Percentiles rank a stretch among this genome's conserved stretches.
Evolutionary conservation across 2,888 invertebrate genomes (phyloP).

Genomic region (Metopia argyrocephala): DNA sequence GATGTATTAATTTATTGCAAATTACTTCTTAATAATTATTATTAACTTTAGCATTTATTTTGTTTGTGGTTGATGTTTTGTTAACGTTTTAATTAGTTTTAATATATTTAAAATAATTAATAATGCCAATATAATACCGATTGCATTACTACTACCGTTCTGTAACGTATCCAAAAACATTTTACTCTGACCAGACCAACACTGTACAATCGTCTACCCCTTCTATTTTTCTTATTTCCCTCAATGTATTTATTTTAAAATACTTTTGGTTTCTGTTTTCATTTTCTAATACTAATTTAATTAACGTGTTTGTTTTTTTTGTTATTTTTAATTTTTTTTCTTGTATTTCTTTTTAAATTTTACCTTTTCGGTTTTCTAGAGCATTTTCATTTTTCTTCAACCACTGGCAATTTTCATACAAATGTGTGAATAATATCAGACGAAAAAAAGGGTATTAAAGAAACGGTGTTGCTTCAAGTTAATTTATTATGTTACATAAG

Average conservation of each 20-base stretch:
- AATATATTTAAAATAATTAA: slow-evolving; percentile 61
- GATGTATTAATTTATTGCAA: too few species aligned
- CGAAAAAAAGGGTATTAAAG: neutral
- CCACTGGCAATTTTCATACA: slow-evolving; percentile 14
- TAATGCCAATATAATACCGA: slow-evolving; percentile 58
- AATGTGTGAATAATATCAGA: slow-evolving; percentile 19
- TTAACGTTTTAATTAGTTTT: slow-evolving; percentile 42
- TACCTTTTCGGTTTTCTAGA: slow-evolving; percentile 19
- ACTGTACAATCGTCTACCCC: slow-evolving; percentile 17
- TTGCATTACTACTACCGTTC: slow-evolving; percentile 53
- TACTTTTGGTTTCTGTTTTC: slow-evolving; percentile 46
- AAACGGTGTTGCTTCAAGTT: neutral
- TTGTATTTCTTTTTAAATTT: slow-evolving; percentile 18
- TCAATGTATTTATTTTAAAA: slow-evolving; percentile 19
- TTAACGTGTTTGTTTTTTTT: slow-evolving; percentile 55
- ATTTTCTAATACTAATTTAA: slow-evolving; percentile 60
- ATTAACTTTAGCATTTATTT: slow-evolving; percentile 28
- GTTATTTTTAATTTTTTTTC: slow-evolving; percentile 9
- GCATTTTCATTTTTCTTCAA: slow-evolving; percentile 8
- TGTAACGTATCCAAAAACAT: slow-evolving; percentile 57
- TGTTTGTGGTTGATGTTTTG: slow-evolving; percentile 3
- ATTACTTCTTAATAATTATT: neutral
- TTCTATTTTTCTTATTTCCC: slow-evolving; percentile 39
- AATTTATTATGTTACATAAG: slow-evolving; percentile 14
- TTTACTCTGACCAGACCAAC: slow-evolving; percentile 42